Evolutionary conservation across 2,888 invertebrate species (phyloP).

Genomic region (Zelleria hepariella): DNA sequence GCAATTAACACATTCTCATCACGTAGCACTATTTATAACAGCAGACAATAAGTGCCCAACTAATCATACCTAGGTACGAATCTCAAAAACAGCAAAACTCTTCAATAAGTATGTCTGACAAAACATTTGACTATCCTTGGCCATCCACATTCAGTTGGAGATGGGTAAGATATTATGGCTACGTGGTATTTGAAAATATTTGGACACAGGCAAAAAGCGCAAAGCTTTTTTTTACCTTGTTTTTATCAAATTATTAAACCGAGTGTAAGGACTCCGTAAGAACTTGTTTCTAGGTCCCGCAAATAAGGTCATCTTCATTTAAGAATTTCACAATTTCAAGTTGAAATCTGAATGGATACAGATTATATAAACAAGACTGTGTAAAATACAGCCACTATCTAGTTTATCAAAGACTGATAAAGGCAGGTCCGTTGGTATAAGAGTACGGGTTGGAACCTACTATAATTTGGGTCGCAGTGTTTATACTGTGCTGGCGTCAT

Average conservation of each 20-base stretch:
- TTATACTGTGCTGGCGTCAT: too few species aligned
- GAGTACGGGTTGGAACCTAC: constrained; percentile 25
- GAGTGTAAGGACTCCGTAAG: too few species aligned
- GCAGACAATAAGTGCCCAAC: not conserved
- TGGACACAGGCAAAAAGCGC: not conserved
- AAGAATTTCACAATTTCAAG: not conserved
- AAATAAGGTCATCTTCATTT: not conserved
- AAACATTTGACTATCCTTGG: too few species aligned
- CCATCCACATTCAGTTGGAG: not conserved
- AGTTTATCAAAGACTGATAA: constrained; percentile 61
- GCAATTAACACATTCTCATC: not conserved
- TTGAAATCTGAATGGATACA: not conserved
- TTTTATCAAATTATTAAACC: too few species aligned
- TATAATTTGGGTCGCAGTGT: constrained; percentile 60
- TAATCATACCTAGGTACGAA: too few species aligned
- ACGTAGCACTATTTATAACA: not conserved
- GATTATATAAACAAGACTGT: not conserved
- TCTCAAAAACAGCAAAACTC: too few species aligned
- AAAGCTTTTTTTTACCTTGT: too few species aligned
- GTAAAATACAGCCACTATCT: constrained; percentile 47
- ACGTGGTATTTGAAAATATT: not conserved
- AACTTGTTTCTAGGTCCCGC: too few species aligned
- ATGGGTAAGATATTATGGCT: not conserved
- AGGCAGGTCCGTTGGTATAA: constrained; percentile 24
- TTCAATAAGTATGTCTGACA: too few species aligned